Conservation (phyloP, 2,888 invertebrate species). For the Lycia hirtaria region DNA sequence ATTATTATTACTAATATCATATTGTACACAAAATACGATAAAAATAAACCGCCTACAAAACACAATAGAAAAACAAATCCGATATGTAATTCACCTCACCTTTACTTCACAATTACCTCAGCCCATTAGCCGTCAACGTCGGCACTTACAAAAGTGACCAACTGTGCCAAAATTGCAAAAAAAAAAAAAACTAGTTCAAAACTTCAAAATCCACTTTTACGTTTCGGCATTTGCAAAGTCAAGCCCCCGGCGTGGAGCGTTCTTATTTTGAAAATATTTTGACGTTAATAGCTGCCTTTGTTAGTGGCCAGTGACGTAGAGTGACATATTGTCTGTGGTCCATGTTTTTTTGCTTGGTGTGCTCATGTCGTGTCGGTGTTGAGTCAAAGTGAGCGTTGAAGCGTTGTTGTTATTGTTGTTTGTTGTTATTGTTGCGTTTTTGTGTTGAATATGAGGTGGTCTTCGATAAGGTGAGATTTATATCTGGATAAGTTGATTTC, state of each 20-base stretch:
- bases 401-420: slow-evolving; percentile 35
- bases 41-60: slow-evolving; percentile 23
- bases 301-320: slow-evolving; percentile 49
- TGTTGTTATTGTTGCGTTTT: slow-evolving; percentile 32
- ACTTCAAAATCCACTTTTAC: slow-evolving; percentile 44
- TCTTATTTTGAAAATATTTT: slow-evolving; percentile 84
- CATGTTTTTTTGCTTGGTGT: slow-evolving; percentile 33
- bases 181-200: slow-evolving; percentile 24
- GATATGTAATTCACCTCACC: slow-evolving; percentile 26
- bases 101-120: slow-evolving; percentile 35
- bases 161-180: slow-evolving; percentile 35
- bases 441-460: slow-evolving; percentile 33
- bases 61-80: slow-evolving; percentile 11
- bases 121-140: slow-evolving; percentile 33
- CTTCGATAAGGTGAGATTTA: slow-evolving; percentile 30
- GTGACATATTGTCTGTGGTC: slow-evolving; percentile 67
- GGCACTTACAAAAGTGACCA: slow-evolving; percentile 39
- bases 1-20: not conserved
- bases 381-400: slow-evolving; percentile 38
- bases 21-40: slow-evolving; percentile 11
- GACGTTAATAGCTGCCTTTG: slow-evolving; percentile 80
- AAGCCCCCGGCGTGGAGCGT: slow-evolving; percentile 67
- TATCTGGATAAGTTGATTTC: slow-evolving; percentile 18
- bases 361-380: slow-evolving; percentile 25
- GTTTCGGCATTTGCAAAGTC: slow-evolving; percentile 67